phyloP scores from a whole-genome alignment of 2,113 vertebrate species.

The Lonchura striata region DNA sequence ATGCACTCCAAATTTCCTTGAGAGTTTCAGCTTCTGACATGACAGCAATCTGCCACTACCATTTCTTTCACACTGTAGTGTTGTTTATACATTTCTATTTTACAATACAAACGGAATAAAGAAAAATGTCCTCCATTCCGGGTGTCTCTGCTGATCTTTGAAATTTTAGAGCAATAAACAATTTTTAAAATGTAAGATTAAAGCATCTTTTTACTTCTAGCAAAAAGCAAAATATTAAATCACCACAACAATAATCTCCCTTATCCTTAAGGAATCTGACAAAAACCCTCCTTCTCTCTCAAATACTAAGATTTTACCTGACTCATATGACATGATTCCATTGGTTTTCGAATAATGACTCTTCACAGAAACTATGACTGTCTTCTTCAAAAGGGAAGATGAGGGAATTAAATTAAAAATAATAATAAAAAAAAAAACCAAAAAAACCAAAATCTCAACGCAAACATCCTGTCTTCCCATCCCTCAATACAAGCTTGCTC shows the following conservation, averaged over 20 bases:
- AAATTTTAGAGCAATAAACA: not conserved
- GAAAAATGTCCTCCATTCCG: not conserved
- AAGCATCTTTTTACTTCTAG: not conserved
- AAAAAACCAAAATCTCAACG: not conserved
- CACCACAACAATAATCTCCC: not conserved
- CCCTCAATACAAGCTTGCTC: not conserved
- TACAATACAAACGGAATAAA: not conserved
- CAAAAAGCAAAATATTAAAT: not conserved
- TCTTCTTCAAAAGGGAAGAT: not conserved
- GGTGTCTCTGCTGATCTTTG: not conserved
- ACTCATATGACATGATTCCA: not conserved
- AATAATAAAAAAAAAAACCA: not conserved
- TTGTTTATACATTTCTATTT: not conserved
- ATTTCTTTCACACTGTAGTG: not conserved
- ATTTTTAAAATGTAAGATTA: not conserved
- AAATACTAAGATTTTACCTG: not conserved
- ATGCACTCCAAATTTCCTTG: not conserved
- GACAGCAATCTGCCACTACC: not conserved
- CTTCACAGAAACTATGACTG: not conserved
- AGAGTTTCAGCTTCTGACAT: not conserved
- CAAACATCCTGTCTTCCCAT: not conserved
- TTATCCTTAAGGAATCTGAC: not conserved
- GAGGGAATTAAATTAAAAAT: not conserved
- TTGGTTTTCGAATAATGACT: not conserved
- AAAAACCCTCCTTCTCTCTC: not conserved